These are phyloP conservation scores for Gymnoscopelus microlampas DNA, from an alignment of 2,797 vertebrate species.

Conservation along the genomic window DNA sequence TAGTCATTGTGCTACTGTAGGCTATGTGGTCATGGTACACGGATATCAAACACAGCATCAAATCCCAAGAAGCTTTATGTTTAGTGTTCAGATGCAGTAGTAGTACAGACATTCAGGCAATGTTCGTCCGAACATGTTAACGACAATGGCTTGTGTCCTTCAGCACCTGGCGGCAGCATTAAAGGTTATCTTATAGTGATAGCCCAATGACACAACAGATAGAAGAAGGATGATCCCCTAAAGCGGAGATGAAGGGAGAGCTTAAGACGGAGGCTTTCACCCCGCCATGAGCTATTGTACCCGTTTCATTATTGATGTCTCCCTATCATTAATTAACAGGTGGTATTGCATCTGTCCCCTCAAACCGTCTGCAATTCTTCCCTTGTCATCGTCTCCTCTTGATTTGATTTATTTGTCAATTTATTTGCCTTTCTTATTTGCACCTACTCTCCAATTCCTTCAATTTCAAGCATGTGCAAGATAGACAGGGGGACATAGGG, in stretches of 20 bases:
- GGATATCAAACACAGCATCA: not conserved
- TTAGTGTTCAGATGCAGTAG: not conserved
- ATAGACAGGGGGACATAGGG: constrained; percentile 4
- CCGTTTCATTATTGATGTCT: constrained; percentile 52
- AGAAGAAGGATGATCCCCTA: not conserved
- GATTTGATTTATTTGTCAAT: not conserved
- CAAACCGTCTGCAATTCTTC: not conserved
- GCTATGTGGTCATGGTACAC: no score
- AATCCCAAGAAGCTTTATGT: constrained; percentile 7
- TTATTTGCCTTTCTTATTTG: not conserved
- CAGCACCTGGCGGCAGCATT: not conserved
- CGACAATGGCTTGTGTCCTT: constrained; percentile 7
- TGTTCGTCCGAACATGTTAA: constrained; percentile 7
- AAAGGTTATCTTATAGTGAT: constrained; percentile 1
- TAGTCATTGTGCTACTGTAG: not conserved
- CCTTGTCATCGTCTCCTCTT: constrained; percentile 15
- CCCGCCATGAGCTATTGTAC: constrained; percentile 20
- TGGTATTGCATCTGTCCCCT: not conserved
- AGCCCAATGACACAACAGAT: not conserved
- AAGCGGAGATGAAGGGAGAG: constrained; percentile 22
- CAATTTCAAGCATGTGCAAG: not conserved
- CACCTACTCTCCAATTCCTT: not conserved
- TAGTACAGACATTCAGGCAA: not conserved
- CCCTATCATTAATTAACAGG: constrained; percentile 26
- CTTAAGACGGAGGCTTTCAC: constrained; percentile 20